These are phyloP conservation scores for Lochmaea capreae DNA, from an alignment of 2,888 invertebrate genomes.

Conservation along the genomic window DNA sequence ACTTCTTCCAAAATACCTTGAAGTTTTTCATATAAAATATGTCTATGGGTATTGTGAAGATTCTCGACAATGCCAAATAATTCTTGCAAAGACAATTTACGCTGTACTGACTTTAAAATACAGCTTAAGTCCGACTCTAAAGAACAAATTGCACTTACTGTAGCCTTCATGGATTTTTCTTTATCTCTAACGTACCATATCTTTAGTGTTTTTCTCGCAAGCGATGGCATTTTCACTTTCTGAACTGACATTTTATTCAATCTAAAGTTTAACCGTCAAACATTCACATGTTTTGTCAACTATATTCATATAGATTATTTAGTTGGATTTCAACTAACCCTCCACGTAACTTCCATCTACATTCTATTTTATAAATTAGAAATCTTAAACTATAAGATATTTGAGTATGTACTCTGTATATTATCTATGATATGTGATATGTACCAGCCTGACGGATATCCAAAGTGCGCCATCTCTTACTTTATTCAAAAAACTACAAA, in stretches of 20 bases:
- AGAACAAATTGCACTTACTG: background rate
- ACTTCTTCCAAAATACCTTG: constrained; percentile 84
- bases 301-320: background rate
- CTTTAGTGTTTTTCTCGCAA: constrained; percentile 17
- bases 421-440: no score
- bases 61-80: constrained; percentile 95
- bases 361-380: no score
- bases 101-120: constrained; percentile 39
- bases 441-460: no score
- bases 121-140: constrained; percentile 11
- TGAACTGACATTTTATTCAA: constrained; percentile 6
- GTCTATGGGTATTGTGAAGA: constrained; percentile 71
- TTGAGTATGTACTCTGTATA: no score
- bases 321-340: no score
- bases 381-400: no score
- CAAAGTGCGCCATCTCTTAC: no score
- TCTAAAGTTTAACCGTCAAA: background rate
- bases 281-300: background rate
- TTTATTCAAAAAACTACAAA: no score
- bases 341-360: no score
- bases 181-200: constrained; percentile 14
- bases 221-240: constrained; percentile 12
- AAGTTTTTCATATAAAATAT: constrained; percentile 80
- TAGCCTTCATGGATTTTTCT: constrained; percentile 5
- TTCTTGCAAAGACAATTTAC: constrained; percentile 78